Percentiles rank a stretch among this genome's conserved stretches.
These are phyloP conservation scores for Drosophila trapezifrons DNA, from an alignment of 1,140 invertebrate species.

Conservation along the genomic window DNA sequence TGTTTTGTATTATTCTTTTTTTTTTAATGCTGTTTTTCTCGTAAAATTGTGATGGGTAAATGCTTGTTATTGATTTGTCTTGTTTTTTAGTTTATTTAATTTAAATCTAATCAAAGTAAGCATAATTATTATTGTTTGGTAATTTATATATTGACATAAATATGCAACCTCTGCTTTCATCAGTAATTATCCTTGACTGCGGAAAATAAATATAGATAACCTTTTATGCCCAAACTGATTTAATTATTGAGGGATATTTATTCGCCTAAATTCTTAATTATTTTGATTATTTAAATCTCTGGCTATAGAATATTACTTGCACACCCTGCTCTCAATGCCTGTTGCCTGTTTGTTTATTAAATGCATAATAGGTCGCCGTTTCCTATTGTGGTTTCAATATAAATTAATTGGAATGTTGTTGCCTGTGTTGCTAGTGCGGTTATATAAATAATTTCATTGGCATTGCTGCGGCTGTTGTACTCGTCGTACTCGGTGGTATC, in stretches of 20 bases:
- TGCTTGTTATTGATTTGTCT: no score
- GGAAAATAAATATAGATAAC: no score
- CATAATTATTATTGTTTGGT: no score
- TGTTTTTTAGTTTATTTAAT: no score
- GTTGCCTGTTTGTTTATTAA: conserved; percentile 23
- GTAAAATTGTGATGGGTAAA: conserved; percentile 11
- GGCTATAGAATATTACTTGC: not conserved
- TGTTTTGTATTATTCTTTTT: conserved; percentile 8
- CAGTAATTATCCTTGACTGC: no score
- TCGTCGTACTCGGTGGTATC: not conserved
- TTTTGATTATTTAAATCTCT: no score
- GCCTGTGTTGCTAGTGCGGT: conserved; percentile 9
- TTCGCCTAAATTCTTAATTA: no score
- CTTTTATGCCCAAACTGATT: no score
- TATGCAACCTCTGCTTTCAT: no score
- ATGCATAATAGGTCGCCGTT: conserved; percentile 12
- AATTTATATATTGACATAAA: no score
- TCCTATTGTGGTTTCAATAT: conserved; percentile 24
- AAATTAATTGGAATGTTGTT: conserved; percentile 38
- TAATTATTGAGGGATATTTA: no score
- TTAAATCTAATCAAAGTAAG: not conserved
- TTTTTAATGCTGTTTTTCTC: not conserved
- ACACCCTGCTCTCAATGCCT: not conserved
- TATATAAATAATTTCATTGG: conserved; percentile 31
- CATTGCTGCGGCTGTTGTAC: conserved; percentile 10